phyloP scores from a whole-genome alignment of 2,113 vertebrate species.

The Arvicanthis niloticus region DNA sequence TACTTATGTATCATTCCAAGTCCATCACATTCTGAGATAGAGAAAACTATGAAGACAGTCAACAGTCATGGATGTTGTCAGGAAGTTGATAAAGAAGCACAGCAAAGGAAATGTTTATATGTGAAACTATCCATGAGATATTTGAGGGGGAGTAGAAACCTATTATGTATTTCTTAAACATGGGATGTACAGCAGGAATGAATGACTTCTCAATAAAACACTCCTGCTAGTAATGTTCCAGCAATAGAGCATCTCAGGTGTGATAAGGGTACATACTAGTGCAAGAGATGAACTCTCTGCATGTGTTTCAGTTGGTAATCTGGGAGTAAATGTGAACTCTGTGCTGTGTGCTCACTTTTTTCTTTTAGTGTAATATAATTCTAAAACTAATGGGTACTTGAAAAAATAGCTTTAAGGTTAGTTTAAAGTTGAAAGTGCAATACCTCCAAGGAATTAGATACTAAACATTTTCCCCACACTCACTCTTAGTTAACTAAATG shows the following conservation, averaged over 20 bases:
- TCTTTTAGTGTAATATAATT: neutral
- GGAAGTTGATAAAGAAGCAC: neutral
- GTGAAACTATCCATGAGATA: neutral
- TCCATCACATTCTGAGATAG: neutral
- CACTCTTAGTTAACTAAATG: neutral
- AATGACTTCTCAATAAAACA: neutral
- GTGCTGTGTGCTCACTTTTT: neutral
- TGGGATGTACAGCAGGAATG: neutral
- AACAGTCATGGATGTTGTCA: neutral
- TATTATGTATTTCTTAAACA: neutral
- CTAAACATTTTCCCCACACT: neutral
- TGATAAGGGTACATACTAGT: neutral
- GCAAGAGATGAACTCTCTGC: neutral
- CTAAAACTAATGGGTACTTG: neutral
- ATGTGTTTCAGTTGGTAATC: neutral
- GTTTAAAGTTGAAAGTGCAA: constrained; percentile 2
- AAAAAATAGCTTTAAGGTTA: neutral
- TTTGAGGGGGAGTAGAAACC: too few relatives aligned
- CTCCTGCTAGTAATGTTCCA: neutral
- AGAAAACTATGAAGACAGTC: neutral
- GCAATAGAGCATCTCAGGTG: neutral
- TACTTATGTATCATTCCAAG: neutral
- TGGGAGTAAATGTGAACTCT: neutral
- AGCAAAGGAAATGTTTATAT: neutral
- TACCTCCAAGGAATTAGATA: neutral